These are phyloP conservation scores for mouse (Mus musculus) DNA, from an alignment of 2,113 vertebrate genomes.

Conservation along the genomic window GRCm39 chrX:35599001-35599500, in stretches of 20 bases:
- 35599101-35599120: constrained; percentile 2
- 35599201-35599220: constrained; percentile 28
- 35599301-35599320: background rate
- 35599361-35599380: background rate
- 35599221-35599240: background rate
- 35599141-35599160: background rate
- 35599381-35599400: background rate
- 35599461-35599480: constrained; percentile 28
- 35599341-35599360: constrained; percentile 28
- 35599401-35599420: background rate
- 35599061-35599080: background rate
- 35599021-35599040: constrained; percentile 38
- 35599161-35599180: background rate
- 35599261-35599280: background rate
- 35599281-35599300: background rate
- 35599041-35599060: background rate
- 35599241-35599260: background rate
- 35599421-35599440: background rate
- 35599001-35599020: constrained; percentile 15
- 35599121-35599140: background rate
- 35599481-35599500: constrained; percentile 31
- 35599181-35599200: background rate
- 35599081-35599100: constrained; percentile 3
- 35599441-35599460: constrained; percentile 15
- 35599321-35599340: background rate